Evolutionary conservation across 2,797 vertebrate genomes (phyloP), one percentile per base, ranked within the genome.

Genomic region (Salarias fasciatus): DNA sequence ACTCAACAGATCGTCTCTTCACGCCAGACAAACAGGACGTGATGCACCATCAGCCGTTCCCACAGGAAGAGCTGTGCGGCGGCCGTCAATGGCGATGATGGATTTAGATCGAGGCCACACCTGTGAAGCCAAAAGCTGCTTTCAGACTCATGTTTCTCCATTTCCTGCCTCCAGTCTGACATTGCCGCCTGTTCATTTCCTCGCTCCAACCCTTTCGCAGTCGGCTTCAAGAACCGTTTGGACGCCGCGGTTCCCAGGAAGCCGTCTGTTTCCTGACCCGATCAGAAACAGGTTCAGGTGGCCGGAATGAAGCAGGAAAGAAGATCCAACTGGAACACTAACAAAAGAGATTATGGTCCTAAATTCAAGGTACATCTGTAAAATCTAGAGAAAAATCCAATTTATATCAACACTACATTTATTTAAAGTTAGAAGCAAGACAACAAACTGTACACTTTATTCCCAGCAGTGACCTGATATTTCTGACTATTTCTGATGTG

Each of bases 191-290:
- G 11, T 42, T 74, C 37, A 33, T 44, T 72, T 84, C 86, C 87
- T 84, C 33, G 69, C 53, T 55, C 58, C 69, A 45, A 58, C 59
- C 42, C 61, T 38, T 56, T 18, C 5, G 48, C 2, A 9, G 5
- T 54, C 43, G 3, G 66, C n/a, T 59, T 59, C 72, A 74, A 77
- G 84, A 79, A 60, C 65, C 61, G 24, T 75, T 63, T 75, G 66
- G 83, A 68, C 80, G 52, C 75, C 28, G 36, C 71, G 78, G 72
- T 73, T 80, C 82, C 63, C 72, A 69, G 81, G 84, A 86, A 86
- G 64, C 78, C 4, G 68, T 81, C 88, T 90, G 88, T 86, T 87
- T 91, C 89, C 90, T 90, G 90, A 76, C 76, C 67, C 50, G 63
- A 47, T 7, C 53, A 35, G n/a, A 31, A 44, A 47, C 58, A 36